Base-by-base conservation (phyloP, 2,797 vertebrate species). In the Lacerta agilis region DNA sequence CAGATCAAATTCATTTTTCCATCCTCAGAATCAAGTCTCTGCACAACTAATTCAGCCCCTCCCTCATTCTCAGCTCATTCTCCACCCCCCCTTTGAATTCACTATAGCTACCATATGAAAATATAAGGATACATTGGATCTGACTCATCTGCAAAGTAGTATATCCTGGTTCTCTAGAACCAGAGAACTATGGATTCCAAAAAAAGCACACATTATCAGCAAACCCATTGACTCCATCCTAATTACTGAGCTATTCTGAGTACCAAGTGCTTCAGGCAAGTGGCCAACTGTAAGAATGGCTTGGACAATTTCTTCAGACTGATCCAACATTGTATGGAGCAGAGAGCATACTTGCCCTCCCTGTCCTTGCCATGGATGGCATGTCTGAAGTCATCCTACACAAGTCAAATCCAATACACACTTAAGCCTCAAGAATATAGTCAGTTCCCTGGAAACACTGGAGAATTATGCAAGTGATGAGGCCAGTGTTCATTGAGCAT, bases 1-100 rank as follows among this genome's bases (percentile, higher is more conserved):
- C 38, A 25, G 13, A 75, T 81, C 85, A 79, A 71, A 43, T 86
- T 79, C 49, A 80, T 87, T 87, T 87, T 87, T 80, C 86, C 86
- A 64, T 33, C 27, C 38, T 58, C 58, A 81, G 67, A 73, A 75
- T 81, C 45, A 87, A 87, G 69, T 61, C 49, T 73, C 38, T 73
- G 18, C 33, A 64, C 45, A 79, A 86, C 66, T 49, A 79, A 86
- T 55, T 49, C 41, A 69, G 61, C 38, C 61, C 66, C 49, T 79
- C 66, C n/a, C 41, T 64, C 36, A 27, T 73, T 73, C 33, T n/a
- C 49, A 80, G 69, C 17, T 72, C 78, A 29, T 41, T 86, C 41
- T 43, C 41, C 13, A 1, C 45, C 45, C 45, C 49, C 49, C 23
- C 75, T 36, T 49, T 67, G 11, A 17, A 79, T 9, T 79, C 36